These are phyloP conservation scores for Tragelaphus buxtoni DNA, from an alignment of 2,113 vertebrate species.

Conservation along the genomic window DNA sequence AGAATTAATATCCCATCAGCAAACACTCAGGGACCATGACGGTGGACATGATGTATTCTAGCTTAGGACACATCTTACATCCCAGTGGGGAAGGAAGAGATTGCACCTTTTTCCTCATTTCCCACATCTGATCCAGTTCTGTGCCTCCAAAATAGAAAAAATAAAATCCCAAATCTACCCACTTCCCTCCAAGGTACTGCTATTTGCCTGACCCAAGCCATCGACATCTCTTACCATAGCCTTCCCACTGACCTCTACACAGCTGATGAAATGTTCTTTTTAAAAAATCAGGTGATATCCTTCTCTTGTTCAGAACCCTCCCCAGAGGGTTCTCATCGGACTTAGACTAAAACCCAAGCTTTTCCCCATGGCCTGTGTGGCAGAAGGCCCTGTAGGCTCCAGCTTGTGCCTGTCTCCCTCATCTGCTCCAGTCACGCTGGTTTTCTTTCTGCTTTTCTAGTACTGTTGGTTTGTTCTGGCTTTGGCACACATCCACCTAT, in stretches of 20 bases:
- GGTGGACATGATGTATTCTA: background rate
- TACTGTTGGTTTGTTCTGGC: background rate
- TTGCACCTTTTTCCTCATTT: background rate
- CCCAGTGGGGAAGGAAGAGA: background rate
- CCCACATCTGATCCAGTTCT: background rate
- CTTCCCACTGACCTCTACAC: background rate
- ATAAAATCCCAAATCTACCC: background rate
- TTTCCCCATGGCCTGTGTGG: background rate
- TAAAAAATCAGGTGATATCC: background rate
- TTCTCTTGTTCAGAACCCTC: background rate
- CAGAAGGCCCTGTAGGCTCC: background rate
- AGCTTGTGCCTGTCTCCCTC: background rate
- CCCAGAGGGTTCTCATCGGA: background rate
- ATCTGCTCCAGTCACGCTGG: background rate
- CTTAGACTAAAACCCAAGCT: background rate
- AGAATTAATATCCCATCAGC: background rate
- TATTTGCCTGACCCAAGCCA: too few relatives aligned
- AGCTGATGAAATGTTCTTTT: background rate
- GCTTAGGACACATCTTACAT: background rate
- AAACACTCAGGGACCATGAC: background rate
- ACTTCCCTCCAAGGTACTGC: background rate
- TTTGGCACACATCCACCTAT: accelerated
- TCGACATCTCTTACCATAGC: background rate
- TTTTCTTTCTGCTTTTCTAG: background rate
- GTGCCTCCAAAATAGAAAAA: background rate